Evolutionary conservation across 2,888 invertebrate species (phyloP).

Genomic region (Zygothrica quintamaculata): DNA sequence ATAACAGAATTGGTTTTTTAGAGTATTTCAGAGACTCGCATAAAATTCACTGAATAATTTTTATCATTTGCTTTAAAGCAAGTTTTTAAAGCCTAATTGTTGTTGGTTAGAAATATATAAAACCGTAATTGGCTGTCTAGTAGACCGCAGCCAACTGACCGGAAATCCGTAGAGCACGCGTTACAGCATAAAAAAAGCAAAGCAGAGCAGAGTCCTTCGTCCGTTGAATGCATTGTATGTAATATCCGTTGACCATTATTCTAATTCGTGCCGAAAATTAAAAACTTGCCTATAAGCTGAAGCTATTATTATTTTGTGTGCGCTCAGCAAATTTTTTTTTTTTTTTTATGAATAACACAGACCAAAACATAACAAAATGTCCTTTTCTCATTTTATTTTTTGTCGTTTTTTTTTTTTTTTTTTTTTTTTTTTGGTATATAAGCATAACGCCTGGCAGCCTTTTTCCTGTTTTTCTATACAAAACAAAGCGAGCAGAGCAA

Average conservation of each 20-base stretch:
- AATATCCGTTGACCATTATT: slow-evolving; percentile 77
- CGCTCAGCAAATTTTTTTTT: slow-evolving; percentile 60
- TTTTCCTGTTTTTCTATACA: slow-evolving; percentile 64
- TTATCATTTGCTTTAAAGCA: not conserved
- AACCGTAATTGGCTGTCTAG: slow-evolving; percentile 14
- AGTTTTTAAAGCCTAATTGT: not conserved
- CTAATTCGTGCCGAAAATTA: slow-evolving; percentile 77
- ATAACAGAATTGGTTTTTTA: too few species aligned
- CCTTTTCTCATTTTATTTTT: too few species aligned
- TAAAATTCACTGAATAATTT: too few species aligned
- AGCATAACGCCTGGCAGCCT: slow-evolving; percentile 48
- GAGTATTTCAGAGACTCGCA: too few species aligned
- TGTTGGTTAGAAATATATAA: slow-evolving; percentile 23
- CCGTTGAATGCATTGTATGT: slow-evolving; percentile 55
- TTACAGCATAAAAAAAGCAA: slow-evolving; percentile 32
- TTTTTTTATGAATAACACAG: slow-evolving; percentile 71
- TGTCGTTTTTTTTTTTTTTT: too few species aligned
- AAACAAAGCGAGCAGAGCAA: slow-evolving; percentile 75
- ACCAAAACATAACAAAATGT: slow-evolving; percentile 52
- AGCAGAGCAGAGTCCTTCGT: slow-evolving; percentile 14
- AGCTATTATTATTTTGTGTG: slow-evolving; percentile 25
- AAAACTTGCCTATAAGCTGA: slow-evolving; percentile 57
- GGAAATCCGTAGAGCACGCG: slow-evolving; percentile 61
- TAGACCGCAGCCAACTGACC: slow-evolving; percentile 54
- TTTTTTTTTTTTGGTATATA: too few species aligned